A percentile compares a stretch with the other conserved stretches of the same genome.
Conservation (phyloP, 2,113 vertebrate species). For the Chinchilla lanigera region DNA sequence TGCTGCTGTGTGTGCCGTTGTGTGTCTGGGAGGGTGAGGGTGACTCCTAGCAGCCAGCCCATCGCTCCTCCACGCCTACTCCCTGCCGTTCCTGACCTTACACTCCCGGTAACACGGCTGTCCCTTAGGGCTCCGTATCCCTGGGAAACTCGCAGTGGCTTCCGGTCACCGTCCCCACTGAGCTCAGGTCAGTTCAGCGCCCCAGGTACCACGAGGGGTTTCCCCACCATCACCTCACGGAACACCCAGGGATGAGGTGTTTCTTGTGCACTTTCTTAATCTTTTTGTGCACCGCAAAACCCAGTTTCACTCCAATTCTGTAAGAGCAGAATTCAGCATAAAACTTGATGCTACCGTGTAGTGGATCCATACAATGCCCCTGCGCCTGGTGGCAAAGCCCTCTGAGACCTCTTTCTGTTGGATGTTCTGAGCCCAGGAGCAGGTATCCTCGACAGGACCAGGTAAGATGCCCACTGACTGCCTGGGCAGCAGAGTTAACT, state of each 20-base stretch:
- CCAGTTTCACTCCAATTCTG: not conserved
- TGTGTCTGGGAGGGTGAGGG: not conserved
- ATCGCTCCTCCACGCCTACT: not conserved
- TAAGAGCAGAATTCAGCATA: not conserved
- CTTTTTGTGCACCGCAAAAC: not conserved
- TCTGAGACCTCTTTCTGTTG: not conserved
- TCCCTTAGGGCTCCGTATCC: not conserved
- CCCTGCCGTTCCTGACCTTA: not conserved
- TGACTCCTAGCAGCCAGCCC: too few relatives aligned
- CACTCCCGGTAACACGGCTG: not conserved
- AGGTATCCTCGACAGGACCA: not conserved
- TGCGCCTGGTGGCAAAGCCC: not conserved
- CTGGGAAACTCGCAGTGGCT: not conserved
- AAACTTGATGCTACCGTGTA: not conserved
- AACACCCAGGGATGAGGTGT: not conserved
- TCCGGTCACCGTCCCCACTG: too few relatives aligned
- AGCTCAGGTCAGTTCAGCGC: not conserved
- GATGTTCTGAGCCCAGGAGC: not conserved
- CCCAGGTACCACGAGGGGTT: too few relatives aligned
- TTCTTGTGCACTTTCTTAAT: not conserved
- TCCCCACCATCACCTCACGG: not conserved
- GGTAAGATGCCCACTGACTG: not conserved
- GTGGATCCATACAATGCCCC: too few relatives aligned
- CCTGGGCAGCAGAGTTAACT: not conserved
- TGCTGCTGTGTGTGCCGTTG: too few relatives aligned